Evolutionary conservation across 2,113 vertebrate genomes (phyloP).

Genomic region (Poeciliopsis turrubarensis): DNA sequence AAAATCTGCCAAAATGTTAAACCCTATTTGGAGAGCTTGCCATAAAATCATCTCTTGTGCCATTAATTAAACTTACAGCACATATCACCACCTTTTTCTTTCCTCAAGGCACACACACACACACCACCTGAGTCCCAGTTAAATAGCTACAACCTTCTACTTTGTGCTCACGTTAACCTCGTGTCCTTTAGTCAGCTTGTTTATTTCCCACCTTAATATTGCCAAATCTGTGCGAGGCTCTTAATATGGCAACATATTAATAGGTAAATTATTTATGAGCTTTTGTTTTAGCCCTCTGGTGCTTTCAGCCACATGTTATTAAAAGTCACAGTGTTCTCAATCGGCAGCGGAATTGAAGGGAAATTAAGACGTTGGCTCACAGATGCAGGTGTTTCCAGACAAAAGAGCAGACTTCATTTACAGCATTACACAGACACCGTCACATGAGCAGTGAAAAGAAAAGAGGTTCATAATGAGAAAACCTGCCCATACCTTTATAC

Average conservation of each 20-base stretch:
- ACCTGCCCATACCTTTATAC: constrained; percentile 33
- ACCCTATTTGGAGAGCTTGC: constrained; percentile 42
- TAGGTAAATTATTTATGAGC: constrained; percentile 61
- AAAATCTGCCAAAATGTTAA: constrained; percentile 55
- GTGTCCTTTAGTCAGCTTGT: constrained; percentile 2
- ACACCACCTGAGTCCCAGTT: constrained; percentile 18
- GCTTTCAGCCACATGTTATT: constrained; percentile 58
- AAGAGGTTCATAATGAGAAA: constrained; percentile 52
- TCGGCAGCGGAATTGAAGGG: constrained; percentile 48
- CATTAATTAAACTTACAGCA: constrained; percentile 63
- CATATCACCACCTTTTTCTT: constrained; percentile 35
- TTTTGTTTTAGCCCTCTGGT: constrained; percentile 55
- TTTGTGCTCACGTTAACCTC: constrained; percentile 38
- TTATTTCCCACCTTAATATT: constrained; percentile 45
- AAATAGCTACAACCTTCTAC: constrained; percentile 24
- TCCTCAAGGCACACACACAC: constrained; percentile 30
- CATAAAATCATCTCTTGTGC: constrained; percentile 18
- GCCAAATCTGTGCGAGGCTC: constrained; percentile 27
- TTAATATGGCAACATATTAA: constrained; percentile 47
- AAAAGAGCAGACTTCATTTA: constrained; percentile 33
- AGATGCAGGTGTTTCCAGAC: constrained; percentile 25
- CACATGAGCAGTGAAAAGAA: constrained; percentile 27
- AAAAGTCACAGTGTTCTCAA: constrained; percentile 51
- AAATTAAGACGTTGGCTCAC: not conserved
- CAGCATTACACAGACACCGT: constrained; percentile 18